Base-by-base conservation (phyloP, 2,113 vertebrate genomes). In the Gymnorhina tibicen region DNA sequence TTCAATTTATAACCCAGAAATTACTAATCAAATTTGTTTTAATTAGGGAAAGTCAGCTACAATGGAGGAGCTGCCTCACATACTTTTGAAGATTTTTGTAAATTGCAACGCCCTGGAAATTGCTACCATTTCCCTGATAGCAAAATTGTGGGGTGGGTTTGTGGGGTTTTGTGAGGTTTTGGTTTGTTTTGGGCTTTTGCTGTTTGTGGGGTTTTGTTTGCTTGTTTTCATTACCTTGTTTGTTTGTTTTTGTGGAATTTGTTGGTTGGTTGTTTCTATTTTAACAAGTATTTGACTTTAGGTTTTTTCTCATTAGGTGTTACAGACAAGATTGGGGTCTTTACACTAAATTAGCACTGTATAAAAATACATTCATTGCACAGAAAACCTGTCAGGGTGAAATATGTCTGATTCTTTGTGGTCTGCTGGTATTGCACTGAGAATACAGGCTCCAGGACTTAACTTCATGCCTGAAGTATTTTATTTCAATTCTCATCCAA, bases 11-110 rank as follows among this genome's bases (percentile, higher is more conserved):
- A 91, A 63, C 58, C 62, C 68, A 73, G 62, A 85, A 86, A 82
- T 62, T 76, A 59, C 72, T 96, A 82, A 92, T 84, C 91, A 37
- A 89, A 70, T 85, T 73, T 50, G 44, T 79, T 95, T 95, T 93
- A 93, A 95, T 95, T 93, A 93, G 95, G n/a, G 91, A 87, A 72
- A 92, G n/a, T 66, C 55, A 60, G 33, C 37, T 53, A 53, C 23
- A 80, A 35, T 5, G 5, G 12, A 96, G 56, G 49, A 92, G 52
- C 59, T 73, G 68, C 32, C 80, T 68, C 20, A 77, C 46, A 69
- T 64, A 3, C 33, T 52, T 89, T 60, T 69, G 23, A 87, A 89
- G 72, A 62, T 46, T 60, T 46, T 15, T 53, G 9, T 37, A 55
- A 87, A 46, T 33, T 87, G 32, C 32, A 44, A 1, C 83, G 81